Evolutionary conservation across 2,113 vertebrate species (phyloP).

Genomic region (Chaetops frenatus): DNA sequence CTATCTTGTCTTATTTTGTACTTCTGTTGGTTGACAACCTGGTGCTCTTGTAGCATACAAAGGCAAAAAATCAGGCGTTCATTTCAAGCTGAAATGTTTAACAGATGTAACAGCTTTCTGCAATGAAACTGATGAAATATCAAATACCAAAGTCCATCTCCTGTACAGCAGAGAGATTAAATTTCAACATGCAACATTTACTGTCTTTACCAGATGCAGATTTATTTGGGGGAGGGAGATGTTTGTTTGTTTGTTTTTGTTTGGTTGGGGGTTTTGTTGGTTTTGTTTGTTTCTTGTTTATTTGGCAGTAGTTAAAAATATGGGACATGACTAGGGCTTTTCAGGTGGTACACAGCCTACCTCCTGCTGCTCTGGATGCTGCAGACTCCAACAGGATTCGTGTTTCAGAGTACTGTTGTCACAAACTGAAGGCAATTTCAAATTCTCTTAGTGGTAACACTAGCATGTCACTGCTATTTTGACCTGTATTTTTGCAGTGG

Average conservation of each 20-base stretch:
- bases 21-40: constrained; percentile 60
- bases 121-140: constrained; percentile 66
- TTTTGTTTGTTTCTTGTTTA: background rate
- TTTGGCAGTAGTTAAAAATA: background rate
- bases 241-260: background rate
- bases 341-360: background rate
- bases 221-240: background rate
- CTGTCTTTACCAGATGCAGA: constrained; percentile 2
- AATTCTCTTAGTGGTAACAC: background rate
- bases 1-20: constrained; percentile 44
- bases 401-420: background rate
- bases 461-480: background rate
- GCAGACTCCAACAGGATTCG: background rate
- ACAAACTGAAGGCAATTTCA: constrained; percentile 35
- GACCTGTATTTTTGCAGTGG: background rate
- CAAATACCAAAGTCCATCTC: constrained; percentile 47
- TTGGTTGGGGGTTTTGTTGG: background rate
- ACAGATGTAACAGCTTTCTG: constrained; percentile 60
- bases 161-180: constrained; percentile 10
- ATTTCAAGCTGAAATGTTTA: constrained; percentile 66
- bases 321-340: background rate
- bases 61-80: constrained; percentile 19
- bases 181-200: constrained; percentile 30
- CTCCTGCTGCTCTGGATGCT: background rate
- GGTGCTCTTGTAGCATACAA: constrained; percentile 48